Percentiles rank a stretch among this genome's conserved stretches.
These are phyloP conservation scores for Peromyscus eremicus DNA, from an alignment of 2,797 vertebrate genomes.

Conservation along the genomic window DNA sequence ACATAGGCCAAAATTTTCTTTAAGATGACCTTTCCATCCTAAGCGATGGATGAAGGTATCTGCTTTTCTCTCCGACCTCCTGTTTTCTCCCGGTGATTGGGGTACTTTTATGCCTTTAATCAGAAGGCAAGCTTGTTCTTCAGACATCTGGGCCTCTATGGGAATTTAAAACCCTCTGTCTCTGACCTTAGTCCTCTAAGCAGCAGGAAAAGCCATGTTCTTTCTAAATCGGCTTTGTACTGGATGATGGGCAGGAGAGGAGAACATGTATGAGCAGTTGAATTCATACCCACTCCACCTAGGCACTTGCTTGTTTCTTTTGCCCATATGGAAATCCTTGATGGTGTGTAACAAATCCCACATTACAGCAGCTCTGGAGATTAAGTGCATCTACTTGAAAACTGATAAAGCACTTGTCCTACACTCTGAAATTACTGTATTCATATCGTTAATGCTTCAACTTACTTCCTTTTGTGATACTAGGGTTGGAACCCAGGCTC, in stretches of 20 bases:
- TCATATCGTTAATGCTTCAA: constrained; percentile 51
- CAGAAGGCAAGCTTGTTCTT: neutral
- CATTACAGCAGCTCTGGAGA: neutral
- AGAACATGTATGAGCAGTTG: neutral
- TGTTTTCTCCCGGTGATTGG: neutral
- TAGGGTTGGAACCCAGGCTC: neutral
- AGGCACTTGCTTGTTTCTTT: neutral
- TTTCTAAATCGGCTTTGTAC: neutral
- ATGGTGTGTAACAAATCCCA: neutral
- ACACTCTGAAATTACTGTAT: constrained; percentile 56
- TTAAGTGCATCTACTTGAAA: neutral
- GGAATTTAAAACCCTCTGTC: neutral
- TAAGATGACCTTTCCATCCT: neutral
- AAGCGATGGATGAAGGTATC: neutral
- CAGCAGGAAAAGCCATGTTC: constrained; percentile 32
- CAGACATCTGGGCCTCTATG: neutral
- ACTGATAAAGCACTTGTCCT: constrained; percentile 32
- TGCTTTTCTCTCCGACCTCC: neutral
- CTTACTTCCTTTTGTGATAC: neutral
- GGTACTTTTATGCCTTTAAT: neutral
- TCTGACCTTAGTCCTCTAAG: neutral
- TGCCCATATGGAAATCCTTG: neutral
- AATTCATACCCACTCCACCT: neutral
- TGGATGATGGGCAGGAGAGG: neutral
- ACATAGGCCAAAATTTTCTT: neutral